These are phyloP conservation scores for Phenganax stokvisi DNA, from an alignment of 92 coral and sea anemone species.

Conservation along the genomic window DNA sequence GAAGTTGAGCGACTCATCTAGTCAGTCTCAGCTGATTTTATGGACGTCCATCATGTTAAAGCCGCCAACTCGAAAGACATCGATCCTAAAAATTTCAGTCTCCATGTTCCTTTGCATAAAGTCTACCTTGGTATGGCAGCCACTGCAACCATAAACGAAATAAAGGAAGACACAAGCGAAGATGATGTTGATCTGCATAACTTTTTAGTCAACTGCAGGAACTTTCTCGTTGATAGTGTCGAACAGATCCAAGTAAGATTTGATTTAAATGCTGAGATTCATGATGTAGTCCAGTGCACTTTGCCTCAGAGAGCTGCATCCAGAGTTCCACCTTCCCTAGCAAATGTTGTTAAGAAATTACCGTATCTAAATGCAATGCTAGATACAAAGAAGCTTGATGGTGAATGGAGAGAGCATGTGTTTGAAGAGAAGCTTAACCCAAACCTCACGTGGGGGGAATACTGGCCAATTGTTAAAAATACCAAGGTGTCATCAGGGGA, in stretches of 20 bases:
- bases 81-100: background rate
- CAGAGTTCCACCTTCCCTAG: too few relatives aligned
- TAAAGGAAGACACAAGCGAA: background rate
- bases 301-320: too few relatives aligned
- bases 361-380: too few relatives aligned
- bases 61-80: conserved; percentile 1
- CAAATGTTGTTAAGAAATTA: too few relatives aligned
- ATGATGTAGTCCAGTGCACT: too few relatives aligned
- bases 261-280: too few relatives aligned
- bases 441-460: background rate
- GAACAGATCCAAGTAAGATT: too few relatives aligned
- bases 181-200: background rate
- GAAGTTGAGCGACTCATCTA: background rate
- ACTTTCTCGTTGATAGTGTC: too few relatives aligned
- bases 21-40: conserved; percentile 11
- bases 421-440: background rate
- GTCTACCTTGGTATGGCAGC: conserved; percentile 9
- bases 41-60: background rate
- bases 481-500: background rate
- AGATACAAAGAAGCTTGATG: too few relatives aligned
- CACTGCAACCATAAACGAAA: conserved; percentile 9
- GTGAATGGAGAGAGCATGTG: too few relatives aligned
- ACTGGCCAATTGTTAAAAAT: background rate
- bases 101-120: background rate
- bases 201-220: too few relatives aligned